phyloP scores from a whole-genome alignment of 2,888 invertebrate genomes.

The Molorchus minor region DNA sequence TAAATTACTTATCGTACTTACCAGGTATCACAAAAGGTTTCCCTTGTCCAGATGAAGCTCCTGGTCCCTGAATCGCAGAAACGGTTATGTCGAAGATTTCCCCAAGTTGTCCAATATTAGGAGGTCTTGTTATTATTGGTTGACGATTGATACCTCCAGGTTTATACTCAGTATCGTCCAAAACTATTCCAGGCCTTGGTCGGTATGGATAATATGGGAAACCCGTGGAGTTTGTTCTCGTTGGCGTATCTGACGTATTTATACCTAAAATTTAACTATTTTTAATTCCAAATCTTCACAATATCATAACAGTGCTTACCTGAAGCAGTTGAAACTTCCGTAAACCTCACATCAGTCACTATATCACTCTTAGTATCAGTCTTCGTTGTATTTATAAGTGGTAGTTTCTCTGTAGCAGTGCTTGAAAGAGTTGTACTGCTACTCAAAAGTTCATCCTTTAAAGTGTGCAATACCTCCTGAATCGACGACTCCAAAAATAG shows the following conservation, averaged over 20 bases:
- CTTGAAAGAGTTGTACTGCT: conserved; percentile 45
- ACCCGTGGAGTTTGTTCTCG: conserved; percentile 44
- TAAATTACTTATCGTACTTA: conserved; percentile 43
- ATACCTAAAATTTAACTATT: no score
- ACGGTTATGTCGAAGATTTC: conserved; percentile 91
- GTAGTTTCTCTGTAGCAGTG: conserved; percentile 62
- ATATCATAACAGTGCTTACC: conserved; percentile 16
- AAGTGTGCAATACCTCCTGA: conserved; percentile 56
- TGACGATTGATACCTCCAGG: conserved; percentile 67
- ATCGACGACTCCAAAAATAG: conserved; percentile 64
- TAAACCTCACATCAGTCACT: background rate
- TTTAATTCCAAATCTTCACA: no score
- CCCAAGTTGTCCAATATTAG: conserved; percentile 69
- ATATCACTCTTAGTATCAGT: background rate
- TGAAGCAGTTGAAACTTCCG: background rate
- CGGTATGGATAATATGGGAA: conserved; percentile 71
- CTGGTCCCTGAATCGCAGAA: conserved; percentile 85
- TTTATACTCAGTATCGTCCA: conserved; percentile 85
- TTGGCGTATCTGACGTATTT: conserved; percentile 19
- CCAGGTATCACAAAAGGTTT: conserved; percentile 67
- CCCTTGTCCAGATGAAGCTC: conserved; percentile 59
- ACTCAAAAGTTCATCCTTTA: conserved; percentile 47
- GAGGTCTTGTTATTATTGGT: conserved; percentile 62
- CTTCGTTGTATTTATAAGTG: conserved; percentile 41
- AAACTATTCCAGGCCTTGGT: conserved; percentile 84